These are phyloP conservation scores for Gasterosteus nipponicus DNA, from an alignment of 2,113 vertebrate genomes.

Conservation along the genomic window DNA sequence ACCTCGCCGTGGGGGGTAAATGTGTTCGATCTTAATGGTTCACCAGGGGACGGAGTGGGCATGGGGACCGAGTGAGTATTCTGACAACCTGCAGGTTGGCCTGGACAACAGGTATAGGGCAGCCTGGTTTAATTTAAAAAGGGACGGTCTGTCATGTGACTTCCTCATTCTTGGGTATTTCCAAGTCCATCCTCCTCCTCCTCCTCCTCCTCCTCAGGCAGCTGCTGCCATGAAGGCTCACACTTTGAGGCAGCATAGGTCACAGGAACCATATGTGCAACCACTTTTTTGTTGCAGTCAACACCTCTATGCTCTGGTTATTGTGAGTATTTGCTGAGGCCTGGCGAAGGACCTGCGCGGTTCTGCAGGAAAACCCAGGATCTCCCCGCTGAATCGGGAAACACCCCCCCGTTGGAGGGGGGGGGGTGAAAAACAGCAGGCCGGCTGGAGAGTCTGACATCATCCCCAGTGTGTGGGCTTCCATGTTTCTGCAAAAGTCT, in stretches of 20 bases:
- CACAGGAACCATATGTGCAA: slow-evolving; percentile 42
- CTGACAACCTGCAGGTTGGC: slow-evolving; percentile 42
- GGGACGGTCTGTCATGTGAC: slow-evolving; percentile 8
- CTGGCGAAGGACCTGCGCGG: slow-evolving; percentile 44
- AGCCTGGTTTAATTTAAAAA: slow-evolving; percentile 33
- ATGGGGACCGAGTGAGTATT: slow-evolving; percentile 23
- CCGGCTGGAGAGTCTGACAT: slow-evolving; percentile 74
- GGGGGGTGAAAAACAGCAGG: slow-evolving; percentile 50
- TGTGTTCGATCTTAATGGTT: slow-evolving; percentile 38
- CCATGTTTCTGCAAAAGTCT: slow-evolving; percentile 61
- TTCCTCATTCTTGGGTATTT: slow-evolving; percentile 68
- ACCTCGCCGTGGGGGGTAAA: slow-evolving; percentile 37
- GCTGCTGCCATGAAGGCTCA: slow-evolving; percentile 33
- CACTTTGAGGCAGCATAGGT: slow-evolving; percentile 22
- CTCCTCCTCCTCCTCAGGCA: slow-evolving; percentile 37
- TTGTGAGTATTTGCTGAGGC: background rate
- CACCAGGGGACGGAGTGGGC: slow-evolving; percentile 16
- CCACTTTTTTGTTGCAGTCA: slow-evolving; percentile 15
- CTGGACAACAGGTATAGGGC: slow-evolving; percentile 21
- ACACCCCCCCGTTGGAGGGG: slow-evolving; percentile 63
- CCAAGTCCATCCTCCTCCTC: slow-evolving; percentile 26
- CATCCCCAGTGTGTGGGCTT: slow-evolving; percentile 62
- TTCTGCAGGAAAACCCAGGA: slow-evolving; percentile 77
- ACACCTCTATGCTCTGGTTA: slow-evolving; percentile 11
- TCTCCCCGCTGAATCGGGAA: slow-evolving; percentile 77